These are phyloP conservation scores for Abscondita cerata DNA, from an alignment of 2,888 invertebrate species.

Conservation along the genomic window DNA sequence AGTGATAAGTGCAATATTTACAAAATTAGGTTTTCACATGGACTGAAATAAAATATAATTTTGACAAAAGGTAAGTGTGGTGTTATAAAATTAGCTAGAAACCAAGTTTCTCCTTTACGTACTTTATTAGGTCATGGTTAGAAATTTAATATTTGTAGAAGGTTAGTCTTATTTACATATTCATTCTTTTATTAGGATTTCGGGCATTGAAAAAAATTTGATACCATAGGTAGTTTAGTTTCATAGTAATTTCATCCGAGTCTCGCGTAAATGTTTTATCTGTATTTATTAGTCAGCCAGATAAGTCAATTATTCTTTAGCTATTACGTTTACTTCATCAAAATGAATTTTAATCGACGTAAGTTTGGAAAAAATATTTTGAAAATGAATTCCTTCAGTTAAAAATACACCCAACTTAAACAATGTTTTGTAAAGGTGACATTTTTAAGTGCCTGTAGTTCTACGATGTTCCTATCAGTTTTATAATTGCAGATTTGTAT, in stretches of 20 bases:
- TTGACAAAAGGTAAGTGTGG: conserved; percentile 2
- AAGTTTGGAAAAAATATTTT: too few relatives aligned
- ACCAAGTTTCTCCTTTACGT: conserved; percentile 2
- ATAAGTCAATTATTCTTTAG: background rate
- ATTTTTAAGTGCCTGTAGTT: background rate
- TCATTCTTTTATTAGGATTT: background rate
- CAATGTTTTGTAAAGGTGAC: background rate
- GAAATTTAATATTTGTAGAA: conserved; percentile 14
- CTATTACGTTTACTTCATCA: too few relatives aligned
- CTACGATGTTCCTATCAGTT: too few relatives aligned
- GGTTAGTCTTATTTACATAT: conserved; percentile 10
- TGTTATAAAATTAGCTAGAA: background rate
- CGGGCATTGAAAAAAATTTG: background rate
- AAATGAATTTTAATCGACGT: too few relatives aligned
- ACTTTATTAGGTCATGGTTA: conserved; percentile 22
- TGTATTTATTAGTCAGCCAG: conserved; percentile 1
- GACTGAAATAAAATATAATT: background rate
- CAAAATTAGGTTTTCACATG: background rate
- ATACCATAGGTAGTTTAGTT: background rate
- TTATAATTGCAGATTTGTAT: background rate
- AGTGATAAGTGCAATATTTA: conserved; percentile 9
- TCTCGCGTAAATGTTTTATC: background rate
- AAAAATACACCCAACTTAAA: background rate
- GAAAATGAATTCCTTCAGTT: too few relatives aligned
- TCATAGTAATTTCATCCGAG: background rate